Conservation (phyloP, 2,113 vertebrate genomes). For the Thymallus thymallus region DNA sequence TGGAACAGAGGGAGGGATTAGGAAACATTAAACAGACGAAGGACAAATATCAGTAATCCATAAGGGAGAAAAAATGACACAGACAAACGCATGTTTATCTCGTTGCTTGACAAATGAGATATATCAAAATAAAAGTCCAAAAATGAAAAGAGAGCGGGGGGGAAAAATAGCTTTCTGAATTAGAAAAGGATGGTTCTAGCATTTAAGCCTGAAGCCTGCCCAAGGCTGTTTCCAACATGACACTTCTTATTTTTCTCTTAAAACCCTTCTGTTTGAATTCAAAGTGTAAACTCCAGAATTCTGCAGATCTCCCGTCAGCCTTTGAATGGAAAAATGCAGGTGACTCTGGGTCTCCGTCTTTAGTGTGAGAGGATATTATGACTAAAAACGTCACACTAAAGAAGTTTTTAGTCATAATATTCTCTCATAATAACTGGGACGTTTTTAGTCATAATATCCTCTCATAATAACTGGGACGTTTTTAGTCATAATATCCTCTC, state of each 20-base stretch:
- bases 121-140: slow-evolving; percentile 55
- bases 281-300: slow-evolving; percentile 62
- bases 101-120: slow-evolving; percentile 51
- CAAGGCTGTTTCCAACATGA: slow-evolving; percentile 36
- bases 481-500: too few species aligned
- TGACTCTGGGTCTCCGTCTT: slow-evolving; percentile 42
- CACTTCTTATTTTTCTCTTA: slow-evolving; percentile 14
- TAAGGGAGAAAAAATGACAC: slow-evolving; percentile 17
- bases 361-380: too few species aligned
- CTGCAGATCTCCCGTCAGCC: slow-evolving; percentile 43
- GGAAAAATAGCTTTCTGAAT: slow-evolving; percentile 45
- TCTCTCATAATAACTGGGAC: too few species aligned
- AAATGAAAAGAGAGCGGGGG: slow-evolving; percentile 38
- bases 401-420: too few species aligned
- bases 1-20: slow-evolving; percentile 24
- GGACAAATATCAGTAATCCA: slow-evolving; percentile 28
- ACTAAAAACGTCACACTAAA: too few species aligned
- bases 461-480: too few species aligned
- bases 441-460: too few species aligned
- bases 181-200: slow-evolving; percentile 37
- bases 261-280: slow-evolving; percentile 54
- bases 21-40: slow-evolving; percentile 18
- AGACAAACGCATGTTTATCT: slow-evolving; percentile 53
- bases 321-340: slow-evolving; percentile 59
- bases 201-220: slow-evolving; percentile 48